Evolutionary conservation across 2,888 invertebrate genomes (phyloP).

Genomic region (Glyphotaelius pellucidus): DNA sequence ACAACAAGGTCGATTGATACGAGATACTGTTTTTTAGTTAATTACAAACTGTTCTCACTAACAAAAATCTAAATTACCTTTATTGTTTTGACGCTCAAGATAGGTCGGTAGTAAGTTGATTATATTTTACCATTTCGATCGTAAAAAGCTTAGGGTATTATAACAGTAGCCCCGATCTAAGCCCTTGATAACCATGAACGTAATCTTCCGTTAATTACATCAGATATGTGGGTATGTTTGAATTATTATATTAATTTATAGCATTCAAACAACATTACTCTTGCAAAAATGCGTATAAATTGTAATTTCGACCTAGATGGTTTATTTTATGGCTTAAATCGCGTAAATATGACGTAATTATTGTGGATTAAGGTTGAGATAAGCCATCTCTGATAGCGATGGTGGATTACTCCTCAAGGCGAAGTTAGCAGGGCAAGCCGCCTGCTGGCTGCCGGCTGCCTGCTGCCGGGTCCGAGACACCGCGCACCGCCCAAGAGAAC

Average conservation of each 20-base stretch:
- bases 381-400: background rate
- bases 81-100: background rate
- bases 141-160: background rate
- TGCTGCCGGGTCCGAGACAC: background rate
- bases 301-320: background rate
- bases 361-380: background rate
- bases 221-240: background rate
- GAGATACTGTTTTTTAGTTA: background rate
- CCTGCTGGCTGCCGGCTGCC: background rate
- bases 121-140: background rate
- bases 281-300: background rate
- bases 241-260: background rate
- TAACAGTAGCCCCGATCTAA: background rate
- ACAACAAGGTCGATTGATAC: background rate
- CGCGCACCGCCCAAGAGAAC: background rate
- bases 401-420: slow-evolving; percentile 12
- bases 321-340: background rate
- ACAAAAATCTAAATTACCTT: background rate
- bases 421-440: slow-evolving; percentile 7
- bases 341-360: slow-evolving; percentile 2
- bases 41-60: background rate
- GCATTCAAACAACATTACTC: background rate
- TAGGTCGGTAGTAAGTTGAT: background rate
- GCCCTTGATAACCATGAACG: background rate
- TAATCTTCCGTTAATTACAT: background rate